Evolutionary conservation across 2,113 vertebrate species (phyloP), one percentile per base, ranked within the genome.

Genomic region (Rhynchopsitta pachyrhyncha): DNA sequence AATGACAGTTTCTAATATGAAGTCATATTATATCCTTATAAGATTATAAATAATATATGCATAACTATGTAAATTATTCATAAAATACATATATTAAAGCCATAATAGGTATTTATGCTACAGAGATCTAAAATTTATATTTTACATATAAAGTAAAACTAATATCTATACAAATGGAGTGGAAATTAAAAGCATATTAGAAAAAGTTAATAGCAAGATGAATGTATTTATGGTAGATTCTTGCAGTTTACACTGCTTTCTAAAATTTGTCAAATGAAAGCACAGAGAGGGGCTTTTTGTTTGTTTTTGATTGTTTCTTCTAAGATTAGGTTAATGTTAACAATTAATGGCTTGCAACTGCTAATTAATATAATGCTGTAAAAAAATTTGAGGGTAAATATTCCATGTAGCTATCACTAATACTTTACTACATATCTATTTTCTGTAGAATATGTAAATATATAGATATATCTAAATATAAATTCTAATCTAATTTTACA

Each of bases 231-330:
- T 20, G 4, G 10, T 15, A 88, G 35, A 88, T 53, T 64, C 25
- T 47, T 63, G 13, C 20, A 24, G 15, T 55, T 79, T 82, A 44
- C 29, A 39, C 18, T 52, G 11, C 17, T 64, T 80, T 15, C 28
- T 68, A 67, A 88, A 85, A 68, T 55, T 6, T 3, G 4, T 19
- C 31, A 35, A 41, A 71, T 18, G 2, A 64, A 92, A 44, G 16
- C 13, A 64, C 5, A 6, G 2, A 8, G 39, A 69, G 9, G 2
- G 3, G 0, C 19, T 53, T 69, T 41, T 20, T 11, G 2, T n/a
- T 75, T 11, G 8, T 6, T 67, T 66, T 59, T 13, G 20, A 22
- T n/a, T n/a, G 19, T 68, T 69, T 59, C 8, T 29, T 85, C 62
- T 50, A 67, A 92, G 29, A 88, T 86, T 59, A 59, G 33, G 20